Evolutionary conservation across 1,140 invertebrate genomes (phyloP), one percentile per base, ranked within the genome.

Genomic region (Nephila pilipes): DNA sequence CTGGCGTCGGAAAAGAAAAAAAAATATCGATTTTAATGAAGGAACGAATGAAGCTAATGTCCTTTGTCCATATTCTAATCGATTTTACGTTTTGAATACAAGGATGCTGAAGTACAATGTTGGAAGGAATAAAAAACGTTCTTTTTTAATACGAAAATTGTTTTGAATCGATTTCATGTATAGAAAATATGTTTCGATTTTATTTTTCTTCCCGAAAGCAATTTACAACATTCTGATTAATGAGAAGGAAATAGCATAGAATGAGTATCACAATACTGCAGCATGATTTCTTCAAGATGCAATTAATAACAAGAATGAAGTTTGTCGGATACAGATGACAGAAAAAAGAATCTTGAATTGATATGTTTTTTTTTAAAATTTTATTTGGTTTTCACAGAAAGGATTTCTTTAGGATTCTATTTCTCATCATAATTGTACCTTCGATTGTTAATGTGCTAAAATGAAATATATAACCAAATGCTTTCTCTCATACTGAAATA

Each of bases 11-110:
- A 81, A 46, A 81, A 8, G 79, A n/a, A 60, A 58, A 58, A 58
- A 57, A 85, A 85, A 29, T 85, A 85, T 85, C 22, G 83, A 85
- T 85, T 58, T 60, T 60, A 36, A 85, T 85, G 83, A 85, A 58
- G 12, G 83, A 60, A 58, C 8, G 83, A 83, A 83, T 83, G n/a
- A 18, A 57, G 83, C 32, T 85, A 54, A 60, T 46, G 29, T 85
- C 32, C 36, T 85, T 85, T 60, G 54, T 60, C 46, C 83, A 57
- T 85, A 58, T 85, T 85, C 83, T 32, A 36, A 85, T 85, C 83
- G 83, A 85, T 85, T 81, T 81, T 54, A 38, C 36, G 57, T 85
- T 85, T 32, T 32, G 83, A 85, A 85, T 85, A 36, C 57, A 6
- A 85, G 57, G 32, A 60, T 29, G 36, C 46, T 85, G 83, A 85